These are phyloP conservation scores for Tachysurus vachellii DNA, from an alignment of 2,113 vertebrate species.

Conservation along the genomic window DNA sequence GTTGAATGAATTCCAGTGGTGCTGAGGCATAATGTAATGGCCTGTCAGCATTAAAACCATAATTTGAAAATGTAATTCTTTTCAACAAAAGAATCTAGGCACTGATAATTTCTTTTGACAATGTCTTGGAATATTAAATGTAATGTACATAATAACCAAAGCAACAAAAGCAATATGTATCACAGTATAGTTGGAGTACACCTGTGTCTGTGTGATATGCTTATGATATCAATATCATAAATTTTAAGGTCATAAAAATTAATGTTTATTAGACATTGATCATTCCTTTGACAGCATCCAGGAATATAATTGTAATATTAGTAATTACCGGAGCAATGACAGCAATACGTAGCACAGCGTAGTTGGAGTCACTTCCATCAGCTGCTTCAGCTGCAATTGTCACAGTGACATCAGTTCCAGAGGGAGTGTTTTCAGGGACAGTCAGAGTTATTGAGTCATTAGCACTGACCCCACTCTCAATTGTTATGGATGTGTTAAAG, in stretches of 20 bases:
- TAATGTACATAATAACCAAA: not conserved
- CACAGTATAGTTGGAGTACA: no score
- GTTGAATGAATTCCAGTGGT: no score
- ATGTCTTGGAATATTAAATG: not conserved
- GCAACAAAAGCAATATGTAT: no score
- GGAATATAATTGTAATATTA: no score
- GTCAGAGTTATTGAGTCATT: conserved; percentile 55
- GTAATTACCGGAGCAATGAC: conserved; percentile 63
- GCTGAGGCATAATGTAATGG: not conserved
- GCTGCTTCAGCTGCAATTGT: conserved; percentile 62
- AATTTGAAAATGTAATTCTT: not conserved
- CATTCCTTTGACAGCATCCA: no score
- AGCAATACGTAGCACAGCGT: conserved; percentile 62
- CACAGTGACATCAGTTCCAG: conserved; percentile 68
- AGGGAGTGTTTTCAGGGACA: conserved; percentile 48
- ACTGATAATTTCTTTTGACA: not conserved
- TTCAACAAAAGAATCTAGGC: not conserved
- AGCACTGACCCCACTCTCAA: conserved; percentile 45
- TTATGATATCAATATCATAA: no score
- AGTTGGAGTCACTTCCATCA: conserved; percentile 63
- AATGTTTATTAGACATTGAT: no score
- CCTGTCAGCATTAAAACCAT: not conserved
- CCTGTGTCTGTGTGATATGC: no score
- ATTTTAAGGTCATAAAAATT: no score
- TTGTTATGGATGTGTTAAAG: conserved; percentile 42